phyloP scores from a whole-genome alignment of 2,113 vertebrate species.

The Labeo catla region DNA sequence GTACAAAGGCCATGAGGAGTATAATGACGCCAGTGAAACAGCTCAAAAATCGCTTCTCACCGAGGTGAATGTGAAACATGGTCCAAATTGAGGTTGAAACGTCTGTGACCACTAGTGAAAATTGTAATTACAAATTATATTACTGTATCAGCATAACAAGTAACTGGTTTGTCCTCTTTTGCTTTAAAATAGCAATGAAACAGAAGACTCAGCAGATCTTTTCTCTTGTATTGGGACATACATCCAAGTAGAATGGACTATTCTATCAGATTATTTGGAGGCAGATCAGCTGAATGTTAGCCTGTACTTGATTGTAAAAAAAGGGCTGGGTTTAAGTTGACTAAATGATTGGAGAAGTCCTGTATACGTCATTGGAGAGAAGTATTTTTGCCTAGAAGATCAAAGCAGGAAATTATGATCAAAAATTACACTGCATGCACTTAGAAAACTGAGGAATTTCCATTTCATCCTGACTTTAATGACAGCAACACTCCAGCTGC shows the following conservation, averaged over 20 bases:
- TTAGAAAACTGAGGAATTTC: not conserved
- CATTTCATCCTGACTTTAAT: not conserved
- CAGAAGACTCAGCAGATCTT: not conserved
- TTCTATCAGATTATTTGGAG: not conserved
- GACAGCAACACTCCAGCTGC: not conserved
- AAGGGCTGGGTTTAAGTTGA: not conserved
- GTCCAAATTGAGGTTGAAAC: not conserved
- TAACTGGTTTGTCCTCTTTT: not conserved
- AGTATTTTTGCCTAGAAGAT: not conserved
- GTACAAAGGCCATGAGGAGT: conserved; percentile 29
- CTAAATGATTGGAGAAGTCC: not conserved
- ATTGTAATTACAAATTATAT: not conserved
- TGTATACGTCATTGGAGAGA: not conserved
- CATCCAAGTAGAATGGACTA: not conserved
- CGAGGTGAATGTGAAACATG: not conserved
- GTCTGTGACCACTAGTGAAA: not conserved
- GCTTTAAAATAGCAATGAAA: not conserved
- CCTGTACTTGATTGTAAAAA: not conserved
- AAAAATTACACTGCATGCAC: not conserved
- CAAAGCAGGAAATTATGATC: not conserved
- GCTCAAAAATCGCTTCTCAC: conserved; percentile 4
- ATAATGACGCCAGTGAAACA: not conserved
- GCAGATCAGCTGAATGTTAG: not conserved
- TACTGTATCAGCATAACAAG: not conserved
- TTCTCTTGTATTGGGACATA: not conserved